phyloP scores from a whole-genome alignment of 1,140 invertebrate genomes.

The Cherax quadricarinatus region DNA sequence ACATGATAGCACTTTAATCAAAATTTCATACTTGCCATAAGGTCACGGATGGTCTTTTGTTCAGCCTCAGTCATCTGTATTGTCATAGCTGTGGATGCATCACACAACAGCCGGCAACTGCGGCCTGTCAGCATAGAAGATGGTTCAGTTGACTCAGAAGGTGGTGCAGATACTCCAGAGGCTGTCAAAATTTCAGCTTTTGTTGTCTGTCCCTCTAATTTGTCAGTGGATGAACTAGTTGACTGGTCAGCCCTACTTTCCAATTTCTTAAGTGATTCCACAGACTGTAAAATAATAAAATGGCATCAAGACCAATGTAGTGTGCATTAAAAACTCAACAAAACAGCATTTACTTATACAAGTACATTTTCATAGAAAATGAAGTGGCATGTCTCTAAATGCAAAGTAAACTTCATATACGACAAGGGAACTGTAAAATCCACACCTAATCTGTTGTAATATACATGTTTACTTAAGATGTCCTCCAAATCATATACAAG shows the following conservation, averaged over 20 bases:
- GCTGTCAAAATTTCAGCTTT: neutral
- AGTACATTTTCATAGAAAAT: too few species aligned
- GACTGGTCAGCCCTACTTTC: neutral
- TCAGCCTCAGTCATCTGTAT: conserved; percentile 78
- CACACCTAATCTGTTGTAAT: too few species aligned
- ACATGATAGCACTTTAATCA: too few species aligned
- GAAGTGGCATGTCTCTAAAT: too few species aligned
- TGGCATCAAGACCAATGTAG: neutral
- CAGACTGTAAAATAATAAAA: neutral
- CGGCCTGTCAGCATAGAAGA: neutral
- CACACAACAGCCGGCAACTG: conserved; percentile 77
- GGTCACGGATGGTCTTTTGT: conserved; percentile 74
- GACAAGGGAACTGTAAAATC: too few species aligned
- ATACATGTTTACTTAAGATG: too few species aligned
- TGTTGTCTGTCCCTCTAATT: neutral
- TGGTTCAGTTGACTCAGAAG: neutral
- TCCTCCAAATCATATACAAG: too few species aligned
- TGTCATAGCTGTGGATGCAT: conserved; percentile 81
- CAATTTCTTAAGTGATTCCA: neutral
- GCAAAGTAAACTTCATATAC: too few species aligned
- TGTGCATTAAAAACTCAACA: too few species aligned
- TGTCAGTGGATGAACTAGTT: neutral
- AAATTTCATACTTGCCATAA: conserved; percentile 69
- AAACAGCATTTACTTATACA: too few species aligned
- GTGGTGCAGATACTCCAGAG: neutral